phyloP scores from a whole-genome alignment of 1,140 invertebrate species.

The Scaptomyza hsui region DNA sequence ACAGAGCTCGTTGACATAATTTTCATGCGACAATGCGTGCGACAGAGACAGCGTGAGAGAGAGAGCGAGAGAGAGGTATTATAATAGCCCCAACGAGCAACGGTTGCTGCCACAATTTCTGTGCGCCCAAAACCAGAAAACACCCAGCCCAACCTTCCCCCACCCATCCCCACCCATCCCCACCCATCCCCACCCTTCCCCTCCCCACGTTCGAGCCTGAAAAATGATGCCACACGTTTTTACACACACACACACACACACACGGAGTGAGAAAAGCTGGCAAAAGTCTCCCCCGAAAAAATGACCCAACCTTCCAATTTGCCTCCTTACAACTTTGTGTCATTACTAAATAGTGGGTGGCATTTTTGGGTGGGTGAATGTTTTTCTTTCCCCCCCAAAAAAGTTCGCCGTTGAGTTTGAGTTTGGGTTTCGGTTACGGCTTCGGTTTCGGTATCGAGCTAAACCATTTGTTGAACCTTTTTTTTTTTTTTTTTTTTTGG shows the following conservation, averaged over 20 bases:
- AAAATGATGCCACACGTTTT: conserved; percentile 61
- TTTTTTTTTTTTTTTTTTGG: conserved; percentile 14
- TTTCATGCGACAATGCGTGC: conserved; percentile 60
- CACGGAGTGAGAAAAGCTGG: conserved; percentile 27
- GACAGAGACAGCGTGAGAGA: conserved; percentile 18
- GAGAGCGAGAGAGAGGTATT: conserved; percentile 10
- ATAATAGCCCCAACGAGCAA: conserved; percentile 25
- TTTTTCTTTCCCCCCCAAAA: neutral
- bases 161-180: neutral
- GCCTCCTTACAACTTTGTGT: conserved; percentile 54
- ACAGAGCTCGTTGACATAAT: conserved; percentile 83
- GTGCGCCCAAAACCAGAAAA: conserved; percentile 66
- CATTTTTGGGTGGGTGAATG: conserved; percentile 1
- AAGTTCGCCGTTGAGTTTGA: neutral
- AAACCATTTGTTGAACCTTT: conserved; percentile 81
- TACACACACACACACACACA: no score
- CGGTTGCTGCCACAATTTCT: conserved; percentile 36
- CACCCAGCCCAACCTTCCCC: conserved; percentile 8
- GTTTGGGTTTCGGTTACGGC: conserved; percentile 37
- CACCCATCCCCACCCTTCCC: neutral
- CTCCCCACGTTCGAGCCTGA: conserved; percentile 25
- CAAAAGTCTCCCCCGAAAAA: neutral
- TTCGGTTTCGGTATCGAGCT: conserved; percentile 60
- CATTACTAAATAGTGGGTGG: conserved; percentile 72
- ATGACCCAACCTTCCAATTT: neutral